phyloP scores from a whole-genome alignment of 2,797 vertebrate species.

The Gobio occitaniae region DNA sequence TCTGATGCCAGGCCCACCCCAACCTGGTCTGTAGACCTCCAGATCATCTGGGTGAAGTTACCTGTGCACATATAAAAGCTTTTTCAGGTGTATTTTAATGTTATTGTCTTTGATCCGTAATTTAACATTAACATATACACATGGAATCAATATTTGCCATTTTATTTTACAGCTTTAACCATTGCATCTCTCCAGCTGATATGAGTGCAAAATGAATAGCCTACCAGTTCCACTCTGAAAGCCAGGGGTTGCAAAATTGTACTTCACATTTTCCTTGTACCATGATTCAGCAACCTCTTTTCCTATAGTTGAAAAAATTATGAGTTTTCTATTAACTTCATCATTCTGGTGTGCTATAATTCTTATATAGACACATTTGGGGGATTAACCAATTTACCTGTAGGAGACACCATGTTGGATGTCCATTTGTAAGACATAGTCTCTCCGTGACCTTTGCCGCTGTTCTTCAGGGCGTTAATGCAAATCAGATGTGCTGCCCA shows the following conservation, averaged over 20 bases:
- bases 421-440: conserved; percentile 67
- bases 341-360: not conserved
- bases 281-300: conserved; percentile 66
- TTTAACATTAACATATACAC: not conserved
- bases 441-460: conserved; percentile 64
- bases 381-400: conserved; percentile 55
- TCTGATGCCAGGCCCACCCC: conserved; percentile 65
- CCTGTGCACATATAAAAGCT: conserved; percentile 48
- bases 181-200: not conserved
- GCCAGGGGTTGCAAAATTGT: conserved; percentile 63
- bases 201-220: not conserved
- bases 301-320: conserved; percentile 49
- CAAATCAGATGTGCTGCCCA: conserved; percentile 64
- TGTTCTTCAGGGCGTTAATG: conserved; percentile 62
- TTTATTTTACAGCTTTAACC: not conserved
- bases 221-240: conserved; percentile 69
- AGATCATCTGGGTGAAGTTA: conserved; percentile 73
- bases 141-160: not conserved
- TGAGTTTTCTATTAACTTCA: not conserved
- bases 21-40: conserved; percentile 62
- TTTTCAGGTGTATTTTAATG: not conserved
- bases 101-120: not conserved
- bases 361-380: not conserved
- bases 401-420: conserved; percentile 56
- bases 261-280: conserved; percentile 69